Evolutionary conservation across 2,797 vertebrate species (phyloP).

Genomic region (Fringilla coelebs): DNA sequence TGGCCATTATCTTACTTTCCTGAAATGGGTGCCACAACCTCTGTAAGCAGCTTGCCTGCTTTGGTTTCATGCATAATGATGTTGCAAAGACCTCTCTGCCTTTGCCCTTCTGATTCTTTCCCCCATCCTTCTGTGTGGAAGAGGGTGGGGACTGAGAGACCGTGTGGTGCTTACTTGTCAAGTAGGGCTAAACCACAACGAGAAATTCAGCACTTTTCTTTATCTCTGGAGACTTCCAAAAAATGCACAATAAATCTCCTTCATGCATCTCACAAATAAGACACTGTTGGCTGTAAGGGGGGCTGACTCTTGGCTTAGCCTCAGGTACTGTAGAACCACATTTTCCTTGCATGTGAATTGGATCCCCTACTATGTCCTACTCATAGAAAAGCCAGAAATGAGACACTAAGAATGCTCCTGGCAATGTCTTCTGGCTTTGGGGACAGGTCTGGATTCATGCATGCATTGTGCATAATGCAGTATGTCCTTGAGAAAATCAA

Average conservation of each 20-base stretch:
- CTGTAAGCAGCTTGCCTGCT: background rate
- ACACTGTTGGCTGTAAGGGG: background rate
- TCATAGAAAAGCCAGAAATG: background rate
- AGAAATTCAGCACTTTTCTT: background rate
- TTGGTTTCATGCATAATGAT: background rate
- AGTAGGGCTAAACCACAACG: background rate
- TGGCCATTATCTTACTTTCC: background rate
- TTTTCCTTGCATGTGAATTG: background rate
- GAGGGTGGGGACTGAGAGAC: background rate
- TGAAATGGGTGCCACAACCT: background rate
- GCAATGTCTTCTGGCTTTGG: background rate
- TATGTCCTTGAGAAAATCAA: background rate
- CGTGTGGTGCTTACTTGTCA: background rate
- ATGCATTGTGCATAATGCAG: background rate
- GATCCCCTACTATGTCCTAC: background rate
- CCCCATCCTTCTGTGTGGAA: background rate
- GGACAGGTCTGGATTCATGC: background rate
- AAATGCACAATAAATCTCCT: background rate
- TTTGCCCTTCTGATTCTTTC: background rate
- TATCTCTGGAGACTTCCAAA: background rate
- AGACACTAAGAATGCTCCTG: background rate
- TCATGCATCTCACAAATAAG: background rate
- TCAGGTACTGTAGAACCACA: background rate
- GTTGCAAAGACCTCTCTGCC: background rate
- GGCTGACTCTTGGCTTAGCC: background rate